phyloP scores from a whole-genome alignment of 1,140 invertebrate genomes.

The Gyrodactylus salaris region DNA sequence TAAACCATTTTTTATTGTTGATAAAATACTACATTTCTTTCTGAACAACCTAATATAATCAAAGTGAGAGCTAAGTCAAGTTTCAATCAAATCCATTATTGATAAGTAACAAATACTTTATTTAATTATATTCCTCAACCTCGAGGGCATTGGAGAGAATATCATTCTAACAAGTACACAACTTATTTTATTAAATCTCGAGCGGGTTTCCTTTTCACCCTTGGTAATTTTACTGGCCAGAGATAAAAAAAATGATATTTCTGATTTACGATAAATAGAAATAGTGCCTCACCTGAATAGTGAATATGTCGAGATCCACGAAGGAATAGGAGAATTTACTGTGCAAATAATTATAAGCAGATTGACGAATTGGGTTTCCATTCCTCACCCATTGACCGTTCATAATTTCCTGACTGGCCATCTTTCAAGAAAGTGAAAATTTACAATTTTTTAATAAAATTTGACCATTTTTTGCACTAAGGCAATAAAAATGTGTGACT shows the following conservation, averaged over 20 bases:
- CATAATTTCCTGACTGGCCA: conserved; percentile 1
- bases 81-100: not conserved
- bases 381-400: conserved; percentile 1
- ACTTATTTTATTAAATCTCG: not conserved
- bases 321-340: conserved; percentile 2
- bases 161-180: too few species aligned
- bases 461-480: too few species aligned
- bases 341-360: not conserved
- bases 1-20: too few species aligned
- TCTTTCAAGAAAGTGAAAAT: not conserved
- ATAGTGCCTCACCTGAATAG: not conserved
- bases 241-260: not conserved
- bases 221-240: not conserved
- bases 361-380: not conserved
- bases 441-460: not conserved
- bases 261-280: not conserved
- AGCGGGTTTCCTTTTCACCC: not conserved
- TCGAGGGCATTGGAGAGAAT: not conserved
- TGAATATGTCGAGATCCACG: not conserved
- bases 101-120: not conserved
- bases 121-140: not conserved
- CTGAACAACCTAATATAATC: too few species aligned
- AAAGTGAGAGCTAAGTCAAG: too few species aligned
- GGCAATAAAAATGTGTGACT: too few species aligned
- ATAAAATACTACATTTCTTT: too few species aligned